Evolutionary conservation across 2,888 invertebrate species (phyloP), one percentile per base, ranked within the genome.

Genomic region (Tipula vernalis): DNA sequence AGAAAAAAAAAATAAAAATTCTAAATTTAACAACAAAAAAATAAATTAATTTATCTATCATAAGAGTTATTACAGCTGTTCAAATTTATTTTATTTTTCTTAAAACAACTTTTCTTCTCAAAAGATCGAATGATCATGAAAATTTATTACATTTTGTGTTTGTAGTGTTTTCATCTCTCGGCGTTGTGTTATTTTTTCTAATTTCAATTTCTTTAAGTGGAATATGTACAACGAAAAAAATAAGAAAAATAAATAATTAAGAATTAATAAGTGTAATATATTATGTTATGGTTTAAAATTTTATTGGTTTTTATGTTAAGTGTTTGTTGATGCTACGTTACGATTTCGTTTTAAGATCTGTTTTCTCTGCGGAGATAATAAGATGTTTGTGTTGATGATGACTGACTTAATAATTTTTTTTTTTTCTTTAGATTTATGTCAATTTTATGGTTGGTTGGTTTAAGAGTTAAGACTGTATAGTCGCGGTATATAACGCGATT

Each of bases 51-150:
- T 71, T 71, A 71, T 71, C 18, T 28, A 71, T 71, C 71, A 71
- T 71, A 71, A 71, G 71, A 71, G 71, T 71, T 71, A 71, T 71
- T 71, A 71, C 71, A 71, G 71, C 71, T 71, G 71, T 71, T 71
- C 71, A 71, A 28, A 71, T 71, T 71, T 71, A 71, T 71, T 71
- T 71, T 71, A 71, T 28, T 71, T 71, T 71, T 71, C 71, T 71
- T 71, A 71, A 71, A 71, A 71, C 71, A 71, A 71, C 71, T 71
- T 71, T 71, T 71, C 71, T 28, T 71, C 28, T 71, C 71, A 71
- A 71, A 71, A 71, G 71, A 71, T 71, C 71, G 71, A 71, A 71
- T 71, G 28, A 71, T 71, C 71, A 71, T 71, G 71, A 71, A 71
- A 71, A 71, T 71, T 71, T 71, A 71, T 71, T 71, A 71, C 71